These are phyloP conservation scores for Andricus grossulariae DNA, from an alignment of 1,140 invertebrate genomes.

Conservation along the genomic window DNA sequence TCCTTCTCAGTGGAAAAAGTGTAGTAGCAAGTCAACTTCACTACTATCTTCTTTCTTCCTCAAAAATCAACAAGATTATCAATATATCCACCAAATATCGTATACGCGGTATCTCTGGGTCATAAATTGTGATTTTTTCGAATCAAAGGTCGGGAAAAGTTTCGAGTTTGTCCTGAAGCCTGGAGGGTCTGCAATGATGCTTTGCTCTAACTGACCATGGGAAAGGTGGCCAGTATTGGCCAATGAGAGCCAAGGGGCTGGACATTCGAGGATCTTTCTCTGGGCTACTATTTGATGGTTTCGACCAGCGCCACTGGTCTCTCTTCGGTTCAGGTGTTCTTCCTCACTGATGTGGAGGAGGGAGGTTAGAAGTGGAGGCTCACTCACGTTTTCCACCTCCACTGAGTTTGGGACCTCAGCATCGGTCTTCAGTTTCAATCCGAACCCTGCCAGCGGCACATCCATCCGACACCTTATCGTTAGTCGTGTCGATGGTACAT, in stretches of 20 bases:
- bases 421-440: slow-evolving; percentile 48
- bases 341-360: slow-evolving; percentile 22
- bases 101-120: no score
- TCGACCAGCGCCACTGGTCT: slow-evolving; percentile 36
- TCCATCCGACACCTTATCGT: slow-evolving; percentile 39
- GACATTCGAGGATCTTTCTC: slow-evolving; percentile 26
- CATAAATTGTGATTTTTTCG: background rate
- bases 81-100: no score
- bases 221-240: slow-evolving; percentile 39
- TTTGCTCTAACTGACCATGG: slow-evolving; percentile 26
- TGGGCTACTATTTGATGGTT: slow-evolving; percentile 34
- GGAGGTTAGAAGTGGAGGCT: slow-evolving; percentile 11
- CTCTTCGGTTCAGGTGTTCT: slow-evolving; percentile 26
- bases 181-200: slow-evolving; percentile 1
- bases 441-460: slow-evolving; percentile 41
- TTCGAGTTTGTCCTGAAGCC: slow-evolving; percentile 23
- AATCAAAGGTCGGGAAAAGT: slow-evolving; percentile 37
- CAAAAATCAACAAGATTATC: no score
- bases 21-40: no score
- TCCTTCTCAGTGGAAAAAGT: no score
- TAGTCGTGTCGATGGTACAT: slow-evolving; percentile 30
- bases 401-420: slow-evolving; percentile 24
- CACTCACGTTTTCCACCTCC: slow-evolving; percentile 44
- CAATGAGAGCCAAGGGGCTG: slow-evolving; percentile 52
- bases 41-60: no score